Percentiles rank a stretch among this genome's conserved stretches.
phyloP scores from a whole-genome alignment of 2,888 invertebrate genomes.

The Vesta saturnalis region DNA sequence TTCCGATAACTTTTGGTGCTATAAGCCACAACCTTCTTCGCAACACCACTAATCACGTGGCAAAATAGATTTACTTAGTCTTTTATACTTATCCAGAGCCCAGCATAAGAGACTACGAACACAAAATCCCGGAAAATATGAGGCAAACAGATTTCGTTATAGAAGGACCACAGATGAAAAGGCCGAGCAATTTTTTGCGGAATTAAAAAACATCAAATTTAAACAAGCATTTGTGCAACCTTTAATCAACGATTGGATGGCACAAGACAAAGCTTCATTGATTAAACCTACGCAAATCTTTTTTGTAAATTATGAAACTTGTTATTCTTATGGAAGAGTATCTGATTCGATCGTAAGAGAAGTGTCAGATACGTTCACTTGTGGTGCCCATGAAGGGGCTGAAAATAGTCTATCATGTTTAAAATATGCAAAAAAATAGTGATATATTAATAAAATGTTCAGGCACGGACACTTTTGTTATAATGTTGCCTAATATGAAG shows the following conservation, averaged over 20 bases:
- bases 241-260: background rate
- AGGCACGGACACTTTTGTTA: slow-evolving; percentile 25
- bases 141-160: background rate
- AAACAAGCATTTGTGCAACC: slow-evolving; percentile 5
- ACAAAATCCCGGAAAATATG: background rate
- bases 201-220: slow-evolving; percentile 6
- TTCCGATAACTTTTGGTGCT: background rate
- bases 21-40: background rate
- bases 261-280: slow-evolving; percentile 3
- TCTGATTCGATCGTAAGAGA: no score
- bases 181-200: slow-evolving; percentile 6
- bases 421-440: background rate
- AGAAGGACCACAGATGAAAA: slow-evolving; percentile 1
- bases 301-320: slow-evolving; percentile 7
- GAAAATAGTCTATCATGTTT: slow-evolving; percentile 14
- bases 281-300: slow-evolving; percentile 1
- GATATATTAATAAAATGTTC: slow-evolving; percentile 19
- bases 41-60: background rate
- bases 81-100: background rate
- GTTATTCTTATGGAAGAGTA: no score
- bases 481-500: slow-evolving; percentile 24
- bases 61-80: background rate
- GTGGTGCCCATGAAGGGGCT: no score
- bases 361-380: no score
- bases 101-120: slow-evolving; percentile 2